Evolutionary conservation across 2,888 invertebrate species (phyloP), one percentile per base, ranked within the genome.

Genomic region (Xanthorhoe spadicearia): DNA sequence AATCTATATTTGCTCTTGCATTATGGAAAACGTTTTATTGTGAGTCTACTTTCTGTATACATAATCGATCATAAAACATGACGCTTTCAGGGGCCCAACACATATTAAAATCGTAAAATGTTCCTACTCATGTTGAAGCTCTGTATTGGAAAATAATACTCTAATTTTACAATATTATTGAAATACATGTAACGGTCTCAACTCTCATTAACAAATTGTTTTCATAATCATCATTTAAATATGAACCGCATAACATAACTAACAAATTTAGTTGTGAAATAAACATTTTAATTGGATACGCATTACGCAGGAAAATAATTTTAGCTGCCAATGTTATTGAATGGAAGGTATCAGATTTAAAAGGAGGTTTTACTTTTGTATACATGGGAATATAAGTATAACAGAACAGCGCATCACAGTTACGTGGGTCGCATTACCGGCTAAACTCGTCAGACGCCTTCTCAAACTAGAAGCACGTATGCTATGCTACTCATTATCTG

Each of bases 381-480:
- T 17, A 48, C 15, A 10, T 23, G 51, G 13, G n/a, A 19, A 51
- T 23, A 3, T 4, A 1, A 23, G n/a, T 19, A n/a, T 50, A 9
- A 56, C 17, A 46, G 57, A 63, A 48, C 32, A 58, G 35, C 35
- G 49, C 58, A 64, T 58, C 48, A 49, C 38, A 13, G 53, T 54
- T 64, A 54, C 64, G 64, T 59, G 49, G 58, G 13, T 38, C 23
- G 50, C 23, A 15, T 50, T 54, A 57, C 62, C 62, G 17, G 51
- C 48, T 54, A 35, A 52, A 59, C 70, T 61, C 35, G 61, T 66
- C 52, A 35, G 49, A 64, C 63, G 46, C 48, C 54, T 66, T 49
- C 15, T 49, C n/a, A 60, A 66, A 70, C 68, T 64, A 58, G 68
- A 59, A 58, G 19, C 55, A 46, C 59, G 17, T 50, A 54, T 23